phyloP scores from a whole-genome alignment of 2,797 vertebrate genomes.

The Liparis tanakae region DNA sequence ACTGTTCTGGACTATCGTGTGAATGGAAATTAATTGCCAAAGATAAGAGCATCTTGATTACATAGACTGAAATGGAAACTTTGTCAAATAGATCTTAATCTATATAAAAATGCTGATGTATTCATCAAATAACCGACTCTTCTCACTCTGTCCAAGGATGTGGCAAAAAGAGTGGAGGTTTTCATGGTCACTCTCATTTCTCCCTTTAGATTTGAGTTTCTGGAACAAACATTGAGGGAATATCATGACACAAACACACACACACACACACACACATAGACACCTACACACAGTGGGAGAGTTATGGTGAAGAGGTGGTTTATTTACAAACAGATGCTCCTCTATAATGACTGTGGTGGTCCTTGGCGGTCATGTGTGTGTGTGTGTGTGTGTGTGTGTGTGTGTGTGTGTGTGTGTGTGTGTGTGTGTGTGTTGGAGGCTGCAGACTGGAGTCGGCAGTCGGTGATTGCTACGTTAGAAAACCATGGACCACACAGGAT shows the following conservation, averaged over 20 bases:
- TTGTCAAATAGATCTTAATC: conserved; percentile 34
- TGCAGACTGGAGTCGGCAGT: conserved; percentile 27
- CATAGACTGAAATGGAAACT: conserved; percentile 17
- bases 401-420: too few relatives aligned
- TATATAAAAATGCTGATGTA: conserved; percentile 14
- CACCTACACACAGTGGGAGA: conserved; percentile 24
- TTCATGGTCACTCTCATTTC: conserved; percentile 8
- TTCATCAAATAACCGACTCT: conserved; percentile 2
- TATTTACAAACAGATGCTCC: conserved; percentile 67
- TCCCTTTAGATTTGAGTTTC: conserved; percentile 28
- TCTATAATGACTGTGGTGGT: conserved; percentile 62
- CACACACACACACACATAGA: conserved; percentile 20
- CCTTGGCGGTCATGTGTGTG: conserved; percentile 28
- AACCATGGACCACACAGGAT: conserved; percentile 54
- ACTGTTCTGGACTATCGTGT: not conserved
- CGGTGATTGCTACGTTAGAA: conserved; percentile 50
- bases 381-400: conserved; percentile 10
- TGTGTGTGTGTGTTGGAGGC: conserved; percentile 15
- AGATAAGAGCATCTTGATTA: conserved; percentile 36
- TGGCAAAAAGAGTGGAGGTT: conserved; percentile 2
- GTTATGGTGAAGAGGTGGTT: conserved; percentile 56
- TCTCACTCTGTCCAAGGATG: not conserved
- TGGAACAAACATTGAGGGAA: conserved; percentile 20
- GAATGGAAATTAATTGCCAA: not conserved
- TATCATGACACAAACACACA: conserved; percentile 21